A percentile compares a stretch with the other conserved stretches of the same genome.
Conservation (phyloP, 2,113 vertebrate genomes). For the Vulpes lagopus region DNA sequence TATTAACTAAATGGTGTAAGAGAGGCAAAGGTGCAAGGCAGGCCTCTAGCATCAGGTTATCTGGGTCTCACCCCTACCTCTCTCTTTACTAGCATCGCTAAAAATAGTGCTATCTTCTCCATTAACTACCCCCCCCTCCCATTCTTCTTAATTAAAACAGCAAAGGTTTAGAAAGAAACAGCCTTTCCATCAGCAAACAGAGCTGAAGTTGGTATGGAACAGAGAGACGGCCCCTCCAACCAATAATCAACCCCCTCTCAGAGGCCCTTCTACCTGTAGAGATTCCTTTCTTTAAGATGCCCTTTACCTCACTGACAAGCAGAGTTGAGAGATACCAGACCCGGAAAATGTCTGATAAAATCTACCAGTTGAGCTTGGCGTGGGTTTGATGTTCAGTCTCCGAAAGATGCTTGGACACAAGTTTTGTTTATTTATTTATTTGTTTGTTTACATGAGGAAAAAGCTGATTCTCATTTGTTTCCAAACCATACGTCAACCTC, state of each 20-base stretch:
- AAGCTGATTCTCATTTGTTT: slow-evolving; percentile 42
- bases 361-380: neutral
- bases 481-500: neutral
- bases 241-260: neutral
- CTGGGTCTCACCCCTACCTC: neutral
- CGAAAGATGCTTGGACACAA: neutral
- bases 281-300: neutral
- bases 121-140: neutral
- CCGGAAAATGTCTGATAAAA: neutral
- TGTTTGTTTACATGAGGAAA: slow-evolving; percentile 12
- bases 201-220: neutral
- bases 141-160: slow-evolving; percentile 30
- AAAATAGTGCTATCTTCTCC: neutral
- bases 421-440: neutral
- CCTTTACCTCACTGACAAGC: neutral
- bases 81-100: neutral
- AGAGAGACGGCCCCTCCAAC: neutral
- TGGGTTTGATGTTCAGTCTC: neutral
- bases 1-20: neutral
- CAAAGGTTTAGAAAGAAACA: neutral
- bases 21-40: neutral
- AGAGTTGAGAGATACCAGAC: slow-evolving; percentile 15
- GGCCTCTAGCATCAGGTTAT: neutral
- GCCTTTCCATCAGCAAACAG: neutral
- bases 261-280: neutral